These are phyloP conservation scores for Pyrrhia umbra DNA, from an alignment of 2,888 invertebrate species.

Conservation along the genomic window DNA sequence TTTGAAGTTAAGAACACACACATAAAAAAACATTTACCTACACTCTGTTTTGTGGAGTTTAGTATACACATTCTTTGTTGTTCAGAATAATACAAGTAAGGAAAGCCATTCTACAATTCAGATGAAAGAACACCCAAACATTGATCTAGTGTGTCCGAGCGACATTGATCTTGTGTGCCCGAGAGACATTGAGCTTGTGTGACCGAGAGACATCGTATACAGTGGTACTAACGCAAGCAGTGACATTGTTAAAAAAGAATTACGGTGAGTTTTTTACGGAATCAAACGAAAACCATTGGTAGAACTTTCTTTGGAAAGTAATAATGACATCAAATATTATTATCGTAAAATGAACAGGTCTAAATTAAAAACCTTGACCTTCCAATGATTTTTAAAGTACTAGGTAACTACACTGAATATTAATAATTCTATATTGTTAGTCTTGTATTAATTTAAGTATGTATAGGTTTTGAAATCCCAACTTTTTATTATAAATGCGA, in stretches of 20 bases:
- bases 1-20: no score
- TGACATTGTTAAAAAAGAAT: not conserved
- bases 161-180: constrained; percentile 26
- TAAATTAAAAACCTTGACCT: no score
- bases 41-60: no score
- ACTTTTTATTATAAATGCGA: no score
- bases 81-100: constrained; percentile 4
- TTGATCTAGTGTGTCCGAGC: constrained; percentile 16
- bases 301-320: not conserved
- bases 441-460: no score
- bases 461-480: no score
- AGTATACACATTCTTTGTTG: constrained; percentile 19
- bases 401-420: no score
- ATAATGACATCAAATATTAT: not conserved
- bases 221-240: not conserved
- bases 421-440: no score
- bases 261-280: not conserved
- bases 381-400: not conserved
- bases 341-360: not conserved
- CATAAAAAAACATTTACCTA: no score
- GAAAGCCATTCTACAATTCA: not conserved
- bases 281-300: not conserved
- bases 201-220: not conserved
- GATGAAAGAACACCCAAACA: constrained; percentile 27
- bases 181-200: constrained; percentile 25